Base-by-base conservation (phyloP, 2,888 invertebrate genomes). In the Acrobasis repandana region DNA sequence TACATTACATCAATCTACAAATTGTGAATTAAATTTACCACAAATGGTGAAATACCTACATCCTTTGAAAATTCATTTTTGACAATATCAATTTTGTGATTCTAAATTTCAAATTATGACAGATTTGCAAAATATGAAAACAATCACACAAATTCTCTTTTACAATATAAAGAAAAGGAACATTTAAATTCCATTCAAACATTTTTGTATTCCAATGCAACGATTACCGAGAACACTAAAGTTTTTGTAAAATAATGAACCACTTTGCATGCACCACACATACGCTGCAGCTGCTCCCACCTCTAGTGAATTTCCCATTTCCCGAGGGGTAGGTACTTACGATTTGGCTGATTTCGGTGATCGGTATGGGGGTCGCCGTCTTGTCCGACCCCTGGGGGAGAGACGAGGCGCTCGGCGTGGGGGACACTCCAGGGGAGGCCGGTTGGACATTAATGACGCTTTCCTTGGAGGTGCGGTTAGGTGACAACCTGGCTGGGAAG, bases 401-500 rank as follows among this genome's bases (percentile, higher is more conserved):
- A 64, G 93, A 93, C 38, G 94, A 90, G 63, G 91, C 89, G 75
- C 93, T 92, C 65, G 94, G 93, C 63, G 95, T 95, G 63, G 95
- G 95, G 49, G 95, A 95, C 64, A 91, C 91, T 68, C 92, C 93
- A 70, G 80, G 95, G 60, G 89, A 88, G 62, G 78, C 92, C 43
- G 93, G 92, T 72, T 93, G 93, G 69, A 93, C 93, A 79, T 93
- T 94, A 63, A 93, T 92, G 67, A 94, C 94, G 87, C 93, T 93
- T 82, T 96, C 96, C 89, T 96, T 96, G 48, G 95, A 94, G 61
- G 94, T 94, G 78, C 96, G 95, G 84, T 96, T 96, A 15, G 97
- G 96, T 64, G 96, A 96, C 80, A 97, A 93, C 86, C 97, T 94
- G 77, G 97, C 95, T 65, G 97, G 97, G 86, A 97, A 97, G 93